Evolutionary conservation across 2,797 vertebrate species (phyloP).

Genomic region (Benthosema pterotum): DNA sequence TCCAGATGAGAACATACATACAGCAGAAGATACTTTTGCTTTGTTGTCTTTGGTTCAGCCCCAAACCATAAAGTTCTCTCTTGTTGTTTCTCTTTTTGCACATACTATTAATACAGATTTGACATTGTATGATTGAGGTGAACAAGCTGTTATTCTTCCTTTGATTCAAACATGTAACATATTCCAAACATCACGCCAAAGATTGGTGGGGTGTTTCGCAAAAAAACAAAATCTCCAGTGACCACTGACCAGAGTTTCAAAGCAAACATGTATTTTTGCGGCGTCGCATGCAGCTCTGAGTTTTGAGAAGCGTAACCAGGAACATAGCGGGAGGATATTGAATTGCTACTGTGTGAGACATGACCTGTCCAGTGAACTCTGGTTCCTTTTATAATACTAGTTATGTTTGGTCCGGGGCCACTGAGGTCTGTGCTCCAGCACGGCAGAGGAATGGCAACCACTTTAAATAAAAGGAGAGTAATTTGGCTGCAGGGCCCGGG

Average conservation of each 20-base stretch:
- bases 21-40: conserved; percentile 14
- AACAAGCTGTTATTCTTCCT: conserved; percentile 59
- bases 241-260: conserved; percentile 52
- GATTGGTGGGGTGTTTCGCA: conserved; percentile 49
- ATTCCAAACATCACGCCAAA: conserved; percentile 53
- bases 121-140: conserved; percentile 46
- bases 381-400: conserved; percentile 68
- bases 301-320: conserved; percentile 75
- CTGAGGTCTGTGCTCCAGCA: conserved; percentile 60
- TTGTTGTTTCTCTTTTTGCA: conserved; percentile 39
- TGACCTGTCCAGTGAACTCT: conserved; percentile 79
- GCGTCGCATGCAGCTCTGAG: conserved; percentile 68
- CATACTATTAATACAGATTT: conserved; percentile 47
- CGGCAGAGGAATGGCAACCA: conserved; percentile 64
- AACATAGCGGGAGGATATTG: conserved; percentile 74
- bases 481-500: conserved; percentile 57
- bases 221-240: conserved; percentile 38
- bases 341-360: conserved; percentile 75
- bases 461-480: conserved; percentile 74
- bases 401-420: conserved; percentile 73
- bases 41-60: conserved; percentile 41
- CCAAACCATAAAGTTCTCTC: conserved; percentile 29
- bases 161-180: conserved; percentile 48
- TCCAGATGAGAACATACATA: conserved; percentile 20
- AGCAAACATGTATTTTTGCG: conserved; percentile 78